Base-by-base conservation (phyloP, 1,140 invertebrate genomes). In the Penaeus indicus region DNA sequence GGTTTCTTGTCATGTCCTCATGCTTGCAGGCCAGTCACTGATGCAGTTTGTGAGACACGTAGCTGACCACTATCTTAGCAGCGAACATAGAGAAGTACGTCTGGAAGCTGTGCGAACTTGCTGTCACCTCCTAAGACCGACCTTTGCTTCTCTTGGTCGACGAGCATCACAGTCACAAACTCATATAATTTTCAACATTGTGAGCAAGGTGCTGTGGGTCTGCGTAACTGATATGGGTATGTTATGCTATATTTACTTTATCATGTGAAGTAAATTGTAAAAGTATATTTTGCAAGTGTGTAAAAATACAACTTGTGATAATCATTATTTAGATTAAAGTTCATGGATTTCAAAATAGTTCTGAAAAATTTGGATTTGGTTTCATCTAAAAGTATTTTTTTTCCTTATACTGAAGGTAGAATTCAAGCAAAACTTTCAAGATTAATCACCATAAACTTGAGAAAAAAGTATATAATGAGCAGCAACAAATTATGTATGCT, bases 21-120 rank as follows among this genome's bases (percentile, higher is more conserved):
- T 54, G 54, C 85, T 92, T 93, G 18, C 91, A 95, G 97, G 97
- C 7, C 97, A 98, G 92, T 97, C 94, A 38, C 67, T 91, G 67
- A 85, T 99, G 61, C 97, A 97, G 91, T 99, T 99, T 94, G 97
- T 99, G 0, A 94, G 96, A 85, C 95, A 97, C 81, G 99, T 98
- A 93, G 97, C 97, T 3, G 97, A 99, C 91, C 95, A 97, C 92
- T 99, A 98, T 92, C 93, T 99, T n/a, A 96, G 95, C 13, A 97
- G 96, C 92, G 98, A 99, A 91, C 95, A 97, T 91, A 96, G 96
- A 91, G 97, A 99, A 92, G 96, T 99, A 0, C 95, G 98, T 27
- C 92, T 99, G 77, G 98, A 99, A 93, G 97, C 98, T 27, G 98
- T 99, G 0, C 95, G 96, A 92, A 99, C 98, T 0, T 98, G 98